Conservation (phyloP, 1,140 invertebrate genomes). For the Zaprionus camerounensis region DNA sequence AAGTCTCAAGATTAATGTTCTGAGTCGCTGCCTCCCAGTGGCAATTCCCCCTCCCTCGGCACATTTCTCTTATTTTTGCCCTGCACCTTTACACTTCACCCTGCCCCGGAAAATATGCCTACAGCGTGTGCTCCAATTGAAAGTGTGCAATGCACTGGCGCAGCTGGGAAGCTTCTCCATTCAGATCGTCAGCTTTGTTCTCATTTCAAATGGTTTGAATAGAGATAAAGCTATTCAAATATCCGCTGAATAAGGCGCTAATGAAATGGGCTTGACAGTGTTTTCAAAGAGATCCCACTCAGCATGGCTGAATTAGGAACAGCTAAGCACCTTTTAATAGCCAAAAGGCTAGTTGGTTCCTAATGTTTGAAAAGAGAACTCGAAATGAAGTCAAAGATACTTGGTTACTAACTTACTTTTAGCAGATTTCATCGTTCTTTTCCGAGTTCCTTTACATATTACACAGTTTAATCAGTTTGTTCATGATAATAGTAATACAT, state of each 20-base stretch:
- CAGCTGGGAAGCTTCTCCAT: not conserved
- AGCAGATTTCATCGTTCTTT: not conserved
- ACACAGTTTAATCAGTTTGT: no score
- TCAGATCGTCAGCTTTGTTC: not conserved
- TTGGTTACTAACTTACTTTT: not conserved
- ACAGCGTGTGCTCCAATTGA: constrained; percentile 36
- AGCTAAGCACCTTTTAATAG: not conserved
- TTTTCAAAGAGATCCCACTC: not conserved
- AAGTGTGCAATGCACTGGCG: constrained; percentile 5
- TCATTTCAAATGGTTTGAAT: not conserved
- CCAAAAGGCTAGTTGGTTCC: no score
- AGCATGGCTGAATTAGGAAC: not conserved
- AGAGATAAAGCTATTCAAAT: not conserved
- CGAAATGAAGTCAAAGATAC: no score
- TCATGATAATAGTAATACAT: no score
- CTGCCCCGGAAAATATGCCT: constrained; percentile 5
- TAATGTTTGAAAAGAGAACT: no score
- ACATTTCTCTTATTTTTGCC: not conserved
- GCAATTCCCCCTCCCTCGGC: not conserved
- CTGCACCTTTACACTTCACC: not conserved
- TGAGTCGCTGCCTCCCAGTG: constrained; percentile 59
- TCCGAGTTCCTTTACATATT: no score
- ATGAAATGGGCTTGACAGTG: not conserved
- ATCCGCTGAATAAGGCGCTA: constrained; percentile 2
- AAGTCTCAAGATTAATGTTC: constrained; percentile 74